phyloP scores from a whole-genome alignment of 2,888 invertebrate species.

The Venustoraphidia nigricollis region DNA sequence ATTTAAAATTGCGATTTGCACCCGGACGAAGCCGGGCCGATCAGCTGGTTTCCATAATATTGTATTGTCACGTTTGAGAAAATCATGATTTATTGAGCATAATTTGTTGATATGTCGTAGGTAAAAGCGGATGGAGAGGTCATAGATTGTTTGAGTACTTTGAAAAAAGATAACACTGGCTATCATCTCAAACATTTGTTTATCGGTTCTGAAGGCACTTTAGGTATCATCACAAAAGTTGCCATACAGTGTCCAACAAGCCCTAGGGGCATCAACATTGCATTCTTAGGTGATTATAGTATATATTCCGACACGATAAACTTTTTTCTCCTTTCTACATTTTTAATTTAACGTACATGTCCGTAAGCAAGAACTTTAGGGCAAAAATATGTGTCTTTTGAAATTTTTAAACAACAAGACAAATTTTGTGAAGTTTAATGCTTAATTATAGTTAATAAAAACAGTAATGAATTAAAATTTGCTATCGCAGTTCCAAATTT shows the following conservation, averaged over 20 bases:
- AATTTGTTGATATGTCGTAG: slow-evolving; percentile 25
- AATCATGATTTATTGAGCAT: background rate
- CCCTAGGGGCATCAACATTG: slow-evolving; percentile 64
- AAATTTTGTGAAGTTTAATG: no score
- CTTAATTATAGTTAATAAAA: no score
- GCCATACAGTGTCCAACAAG: slow-evolving; percentile 74
- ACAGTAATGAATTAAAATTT: no score
- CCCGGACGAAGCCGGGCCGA: no score
- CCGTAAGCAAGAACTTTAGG: no score
- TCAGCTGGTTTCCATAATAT: no score
- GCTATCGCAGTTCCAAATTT: no score
- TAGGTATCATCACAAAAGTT: slow-evolving; percentile 86
- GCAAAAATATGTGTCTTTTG: no score
- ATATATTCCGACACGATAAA: background rate
- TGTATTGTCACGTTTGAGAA: background rate
- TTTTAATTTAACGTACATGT: no score
- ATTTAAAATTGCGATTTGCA: no score
- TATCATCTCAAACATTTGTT: slow-evolving; percentile 93
- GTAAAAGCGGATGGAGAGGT: slow-evolving; percentile 73
- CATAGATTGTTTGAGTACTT: slow-evolving; percentile 63
- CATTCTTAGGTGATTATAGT: slow-evolving; percentile 57
- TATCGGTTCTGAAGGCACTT: slow-evolving; percentile 92
- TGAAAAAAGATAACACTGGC: slow-evolving; percentile 96
- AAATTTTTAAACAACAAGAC: no score
- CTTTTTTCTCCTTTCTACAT: background rate